Conservation (phyloP, 2,113 vertebrate genomes). For the Tachysurus fulvidraco region DNA sequence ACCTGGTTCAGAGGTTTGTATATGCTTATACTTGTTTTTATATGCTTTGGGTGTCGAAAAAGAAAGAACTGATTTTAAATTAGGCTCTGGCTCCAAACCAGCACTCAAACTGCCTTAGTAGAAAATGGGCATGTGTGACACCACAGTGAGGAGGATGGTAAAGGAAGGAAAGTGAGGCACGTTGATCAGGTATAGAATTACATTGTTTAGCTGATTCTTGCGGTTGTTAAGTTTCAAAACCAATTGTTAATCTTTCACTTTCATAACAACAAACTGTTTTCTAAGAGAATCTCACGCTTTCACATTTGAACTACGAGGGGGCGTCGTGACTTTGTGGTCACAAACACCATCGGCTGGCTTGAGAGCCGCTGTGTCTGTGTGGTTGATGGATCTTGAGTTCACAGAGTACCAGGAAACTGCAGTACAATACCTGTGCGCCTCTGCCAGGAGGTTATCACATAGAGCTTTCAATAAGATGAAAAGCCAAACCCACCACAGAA, state of each 20-base stretch:
- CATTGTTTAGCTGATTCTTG: neutral
- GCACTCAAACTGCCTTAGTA: no score
- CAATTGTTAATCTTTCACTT: neutral
- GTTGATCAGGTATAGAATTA: neutral
- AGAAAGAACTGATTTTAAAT: no score
- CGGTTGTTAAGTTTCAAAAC: neutral
- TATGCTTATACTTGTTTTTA: no score
- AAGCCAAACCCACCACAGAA: neutral
- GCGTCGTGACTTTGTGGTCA: neutral
- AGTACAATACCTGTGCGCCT: neutral
- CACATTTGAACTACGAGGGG: neutral
- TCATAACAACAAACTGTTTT: neutral
- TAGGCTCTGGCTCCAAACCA: no score
- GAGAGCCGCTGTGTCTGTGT: neutral
- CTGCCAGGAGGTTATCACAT: neutral
- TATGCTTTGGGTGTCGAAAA: no score
- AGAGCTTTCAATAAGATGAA: neutral
- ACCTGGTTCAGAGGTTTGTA: no score
- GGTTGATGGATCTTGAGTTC: neutral
- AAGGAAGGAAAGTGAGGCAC: neutral
- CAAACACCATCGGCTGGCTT: neutral
- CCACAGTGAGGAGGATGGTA: neutral
- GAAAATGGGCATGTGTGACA: no score
- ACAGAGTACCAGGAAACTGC: neutral
- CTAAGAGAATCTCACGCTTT: neutral